Evolutionary conservation across 1,140 invertebrate genomes (phyloP), one percentile per base, ranked within the genome.

Genomic region (Drosophila kurseongensis): DNA sequence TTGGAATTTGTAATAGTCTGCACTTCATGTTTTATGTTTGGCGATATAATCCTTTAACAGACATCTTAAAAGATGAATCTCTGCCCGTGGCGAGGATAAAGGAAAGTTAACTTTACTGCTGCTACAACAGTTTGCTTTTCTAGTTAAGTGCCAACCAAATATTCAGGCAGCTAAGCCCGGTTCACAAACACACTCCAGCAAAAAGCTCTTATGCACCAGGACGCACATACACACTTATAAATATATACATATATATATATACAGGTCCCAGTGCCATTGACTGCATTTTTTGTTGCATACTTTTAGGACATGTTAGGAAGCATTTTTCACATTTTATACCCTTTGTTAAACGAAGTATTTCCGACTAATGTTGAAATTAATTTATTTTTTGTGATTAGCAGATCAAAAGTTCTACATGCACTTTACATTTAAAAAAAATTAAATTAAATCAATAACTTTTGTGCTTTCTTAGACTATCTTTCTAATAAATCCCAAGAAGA

Each of bases 111-210:
- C 51, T 71, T 72, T 71, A 71, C 51, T 72, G 44, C 27, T 36
- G 67, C 29, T 71, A 71, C 66, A 58, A 50, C n/a, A 58, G 66
- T 71, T 72, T 72, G 65, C 65, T 72, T 72, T 72, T 50, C 65
- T 50, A 63, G 71, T 60, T 80, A 75, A 80, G 71, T 80, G 77
- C 77, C 75, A 83, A 40, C 71, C 42, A 83, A 78, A 71, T 76
- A 44, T 71, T 47, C 74, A 59, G 48, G 35, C 67, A 65, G 55
- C 51, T 45, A 59, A 77, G 57, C 60, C n/a, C 13, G 51, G 42
- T 18, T 57, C 50, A 72, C 68, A 71, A 56, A 57, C 67, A 52
- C 35, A 32, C 40, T n/a, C 38, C 47, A 29, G 35, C 4, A 42
- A 27, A 14, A 56, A 41, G 36, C 38, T n/a, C 56, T 32, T 38